Base-by-base conservation (phyloP, 2,888 invertebrate genomes). In the Conistra vaccinii region DNA sequence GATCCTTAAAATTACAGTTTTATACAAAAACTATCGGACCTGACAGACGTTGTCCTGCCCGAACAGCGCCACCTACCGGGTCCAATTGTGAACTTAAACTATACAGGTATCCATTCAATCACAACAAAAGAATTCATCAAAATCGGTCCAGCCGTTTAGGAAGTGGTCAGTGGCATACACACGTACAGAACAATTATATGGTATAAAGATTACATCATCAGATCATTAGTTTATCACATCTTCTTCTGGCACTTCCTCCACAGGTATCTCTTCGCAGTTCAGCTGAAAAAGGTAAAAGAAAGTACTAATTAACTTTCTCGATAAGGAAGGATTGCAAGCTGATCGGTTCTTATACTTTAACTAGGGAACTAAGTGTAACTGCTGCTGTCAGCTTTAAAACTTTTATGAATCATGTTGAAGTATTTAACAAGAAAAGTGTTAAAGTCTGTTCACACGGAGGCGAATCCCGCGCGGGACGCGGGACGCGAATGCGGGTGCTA, bases 161-260 rank as follows among this genome's bases (percentile, higher is more conserved):
- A 51, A 3, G 51, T 10, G n/a, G 23, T 23, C 51, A 51, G n/a
- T 51, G 51, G 20, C n/a, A 20, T 20, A 51, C 51, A n/a, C 23
- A n/a, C 9, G n/a, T 14, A n/a, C 53, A 53, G 53, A 53, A 53
- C 1, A 53, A 23, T 51, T 51, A 51, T 51, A 10, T 10, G 3
- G 9, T 14, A 10, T n/a, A 53, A n/a, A 12, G 12, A 32, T 58
- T 58, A n/a, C 12, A 35, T 10, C 66, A 63, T 89, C 87, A 89
- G 89, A 90, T 91, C 88, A 84, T 81, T 75, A 85, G 61, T 81
- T 86, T 84, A 90, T 88, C 72, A 90, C 89, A 73, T 94, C 93
- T 78, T 93, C 93, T 39, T 93, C 92, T 3, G 90, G 84, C n/a
- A 89, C 78, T 71, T 92, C 90, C 77, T 93, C 93, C 69, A 95